These are phyloP conservation scores for Indicator maculatus DNA, from an alignment of 2,113 vertebrate genomes.

Conservation along the genomic window DNA sequence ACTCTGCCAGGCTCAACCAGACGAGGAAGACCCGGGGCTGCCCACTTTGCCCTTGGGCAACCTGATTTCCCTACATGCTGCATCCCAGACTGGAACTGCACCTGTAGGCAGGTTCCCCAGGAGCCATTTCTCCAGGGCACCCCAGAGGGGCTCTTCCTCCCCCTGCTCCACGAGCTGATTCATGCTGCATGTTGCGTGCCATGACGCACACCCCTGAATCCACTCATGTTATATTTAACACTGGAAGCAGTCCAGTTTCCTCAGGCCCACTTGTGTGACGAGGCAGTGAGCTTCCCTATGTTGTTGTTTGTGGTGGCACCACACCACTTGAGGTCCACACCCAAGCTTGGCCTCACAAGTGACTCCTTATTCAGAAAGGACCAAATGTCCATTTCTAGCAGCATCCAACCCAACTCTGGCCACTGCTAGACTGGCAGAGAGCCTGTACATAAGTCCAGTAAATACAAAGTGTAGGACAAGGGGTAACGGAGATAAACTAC, in stretches of 20 bases:
- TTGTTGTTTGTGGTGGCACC: background rate
- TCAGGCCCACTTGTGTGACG: background rate
- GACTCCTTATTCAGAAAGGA: background rate
- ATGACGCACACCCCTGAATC: background rate
- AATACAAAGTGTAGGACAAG: background rate
- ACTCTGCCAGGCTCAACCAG: background rate
- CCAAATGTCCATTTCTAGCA: background rate
- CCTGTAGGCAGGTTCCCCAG: fast-evolving
- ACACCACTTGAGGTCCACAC: background rate
- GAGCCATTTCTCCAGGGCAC: background rate
- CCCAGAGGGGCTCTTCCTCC: background rate
- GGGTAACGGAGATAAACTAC: no score
- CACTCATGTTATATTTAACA: background rate
- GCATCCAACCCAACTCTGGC: background rate
- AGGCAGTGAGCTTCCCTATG: background rate
- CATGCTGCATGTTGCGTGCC: background rate
- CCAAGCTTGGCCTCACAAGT: background rate
- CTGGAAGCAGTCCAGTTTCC: background rate
- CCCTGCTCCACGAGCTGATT: background rate
- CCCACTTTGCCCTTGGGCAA: background rate
- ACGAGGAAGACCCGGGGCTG: background rate
- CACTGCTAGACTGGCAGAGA: background rate
- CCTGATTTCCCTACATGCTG: background rate
- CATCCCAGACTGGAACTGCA: background rate
- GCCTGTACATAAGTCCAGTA: background rate